Conservation (phyloP, 2,797 vertebrate species). For the Neosilurus mollespiculum region DNA sequence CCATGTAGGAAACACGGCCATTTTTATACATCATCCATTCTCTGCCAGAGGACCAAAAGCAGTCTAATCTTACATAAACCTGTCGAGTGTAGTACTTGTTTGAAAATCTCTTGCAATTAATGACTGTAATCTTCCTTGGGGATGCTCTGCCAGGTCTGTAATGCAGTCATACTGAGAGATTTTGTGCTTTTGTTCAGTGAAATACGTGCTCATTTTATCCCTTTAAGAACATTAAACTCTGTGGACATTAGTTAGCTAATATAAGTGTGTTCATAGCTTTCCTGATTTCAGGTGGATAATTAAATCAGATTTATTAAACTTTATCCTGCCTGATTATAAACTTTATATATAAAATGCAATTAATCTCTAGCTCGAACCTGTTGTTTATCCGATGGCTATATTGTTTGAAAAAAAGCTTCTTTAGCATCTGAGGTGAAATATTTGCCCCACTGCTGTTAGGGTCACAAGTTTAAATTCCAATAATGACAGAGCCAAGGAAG, state of each 20-base stretch:
- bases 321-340: neutral
- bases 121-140: conserved; percentile 3
- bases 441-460: neutral
- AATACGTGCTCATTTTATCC: neutral
- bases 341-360: neutral
- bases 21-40: neutral
- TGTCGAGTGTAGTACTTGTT: neutral
- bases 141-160: neutral
- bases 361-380: neutral
- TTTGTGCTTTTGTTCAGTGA: neutral
- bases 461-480: neutral
- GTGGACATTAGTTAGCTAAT: too few relatives aligned
- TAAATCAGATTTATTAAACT: neutral
- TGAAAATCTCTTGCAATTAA: conserved; percentile 4
- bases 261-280: neutral
- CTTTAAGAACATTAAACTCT: neutral
- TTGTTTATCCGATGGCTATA: neutral
- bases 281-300: neutral
- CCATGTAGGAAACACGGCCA: neutral
- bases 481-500: neutral
- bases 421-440: neutral
- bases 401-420: neutral
- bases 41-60: neutral
- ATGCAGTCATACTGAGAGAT: neutral
- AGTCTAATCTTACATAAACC: conserved; percentile 16